Evolutionary conservation across 2,888 invertebrate genomes (phyloP).

Genomic region (Cheilosia pagana): DNA sequence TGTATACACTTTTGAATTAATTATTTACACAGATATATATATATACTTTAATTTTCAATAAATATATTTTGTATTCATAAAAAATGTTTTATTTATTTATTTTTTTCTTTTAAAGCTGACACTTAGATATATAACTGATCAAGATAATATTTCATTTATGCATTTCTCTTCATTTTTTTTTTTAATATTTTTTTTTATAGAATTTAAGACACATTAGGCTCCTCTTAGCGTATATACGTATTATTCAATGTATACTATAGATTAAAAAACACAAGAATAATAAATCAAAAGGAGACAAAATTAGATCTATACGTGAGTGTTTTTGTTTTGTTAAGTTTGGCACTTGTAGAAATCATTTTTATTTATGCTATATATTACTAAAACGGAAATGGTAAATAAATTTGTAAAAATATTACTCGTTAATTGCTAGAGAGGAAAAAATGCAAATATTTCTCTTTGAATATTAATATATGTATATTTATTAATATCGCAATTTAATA

Average conservation of each 20-base stretch:
- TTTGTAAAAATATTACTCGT: slow-evolving; percentile 27
- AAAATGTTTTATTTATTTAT: slow-evolving; percentile 48
- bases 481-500: slow-evolving; percentile 72
- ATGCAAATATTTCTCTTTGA: slow-evolving; percentile 53
- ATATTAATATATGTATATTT: slow-evolving; percentile 41
- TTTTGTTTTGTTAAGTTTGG: slow-evolving; percentile 68
- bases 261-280: slow-evolving; percentile 17
- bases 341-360: slow-evolving; percentile 71
- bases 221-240: slow-evolving; percentile 79
- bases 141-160: slow-evolving; percentile 75
- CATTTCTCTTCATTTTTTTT: slow-evolving; percentile 70
- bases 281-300: slow-evolving; percentile 47
- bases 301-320: slow-evolving; percentile 33
- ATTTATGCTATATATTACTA: slow-evolving; percentile 28
- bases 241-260: slow-evolving; percentile 67
- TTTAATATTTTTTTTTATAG: slow-evolving; percentile 78
- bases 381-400: slow-evolving; percentile 13
- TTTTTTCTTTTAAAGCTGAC: slow-evolving; percentile 79
- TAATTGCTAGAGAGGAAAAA: slow-evolving; percentile 72
- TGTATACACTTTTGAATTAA: slow-evolving; percentile 47
- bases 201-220: slow-evolving; percentile 83
- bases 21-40: slow-evolving; percentile 61
- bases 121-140: slow-evolving; percentile 80
- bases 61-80: slow-evolving; percentile 69
- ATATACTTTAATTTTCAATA: slow-evolving; percentile 39